Evolutionary conservation across 2,113 vertebrate species (phyloP).

Genomic region (Montifringilla adamsi): DNA sequence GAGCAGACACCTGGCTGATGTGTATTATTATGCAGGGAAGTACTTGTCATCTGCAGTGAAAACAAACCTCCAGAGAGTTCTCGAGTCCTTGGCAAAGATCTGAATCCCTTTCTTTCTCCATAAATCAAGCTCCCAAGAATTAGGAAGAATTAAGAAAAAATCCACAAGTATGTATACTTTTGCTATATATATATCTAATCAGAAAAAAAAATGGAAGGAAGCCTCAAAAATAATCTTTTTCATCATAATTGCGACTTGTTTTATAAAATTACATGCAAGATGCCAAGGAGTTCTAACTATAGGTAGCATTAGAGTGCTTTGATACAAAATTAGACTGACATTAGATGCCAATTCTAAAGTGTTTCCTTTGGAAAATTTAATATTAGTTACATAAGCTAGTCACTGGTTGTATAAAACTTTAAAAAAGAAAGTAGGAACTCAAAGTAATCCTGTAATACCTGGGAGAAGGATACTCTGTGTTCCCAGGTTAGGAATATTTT

Average conservation of each 20-base stretch:
- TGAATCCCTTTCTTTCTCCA: neutral
- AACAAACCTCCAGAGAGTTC: neutral
- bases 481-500: neutral
- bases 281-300: neutral
- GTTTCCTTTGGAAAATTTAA: neutral
- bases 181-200: neutral
- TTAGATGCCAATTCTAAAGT: neutral
- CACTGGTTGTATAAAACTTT: neutral
- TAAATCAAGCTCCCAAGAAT: neutral
- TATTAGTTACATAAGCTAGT: neutral
- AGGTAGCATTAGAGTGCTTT: neutral
- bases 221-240: neutral
- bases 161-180: neutral
- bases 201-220: neutral
- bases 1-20: neutral
- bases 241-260: neutral
- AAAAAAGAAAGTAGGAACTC: neutral
- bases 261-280: neutral
- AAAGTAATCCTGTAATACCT: neutral
- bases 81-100: neutral
- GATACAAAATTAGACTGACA: neutral
- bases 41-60: neutral
- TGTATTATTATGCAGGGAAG: neutral
- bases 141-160: neutral
- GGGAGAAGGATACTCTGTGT: neutral